Evolutionary conservation across 1,140 invertebrate genomes (phyloP).

Genomic region (Neodiprion pinetum): DNA sequence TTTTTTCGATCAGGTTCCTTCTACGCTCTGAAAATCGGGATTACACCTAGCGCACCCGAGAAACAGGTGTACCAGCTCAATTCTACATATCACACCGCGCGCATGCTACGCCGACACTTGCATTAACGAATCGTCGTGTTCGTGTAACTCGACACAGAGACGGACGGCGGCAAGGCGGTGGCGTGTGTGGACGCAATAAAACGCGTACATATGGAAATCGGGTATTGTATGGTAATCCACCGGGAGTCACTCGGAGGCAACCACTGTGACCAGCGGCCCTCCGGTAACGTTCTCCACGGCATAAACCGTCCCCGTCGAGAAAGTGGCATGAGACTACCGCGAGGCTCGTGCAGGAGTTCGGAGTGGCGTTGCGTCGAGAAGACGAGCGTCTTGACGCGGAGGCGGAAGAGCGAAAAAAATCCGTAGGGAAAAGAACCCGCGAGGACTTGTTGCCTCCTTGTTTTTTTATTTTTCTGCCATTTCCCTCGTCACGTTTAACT

Average conservation of each 20-base stretch:
- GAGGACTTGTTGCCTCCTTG: background rate
- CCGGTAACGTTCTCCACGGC: conserved; percentile 34
- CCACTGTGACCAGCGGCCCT: conserved; percentile 53
- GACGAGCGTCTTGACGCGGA: background rate
- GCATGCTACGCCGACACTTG: no score
- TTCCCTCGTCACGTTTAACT: background rate
- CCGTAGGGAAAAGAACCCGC: no score
- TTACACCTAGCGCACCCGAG: no score
- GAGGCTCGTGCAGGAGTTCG: conserved; percentile 38
- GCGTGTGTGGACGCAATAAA: conserved; percentile 13
- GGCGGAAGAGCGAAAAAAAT: no score
- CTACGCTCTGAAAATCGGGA: no score
- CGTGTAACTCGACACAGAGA: background rate
- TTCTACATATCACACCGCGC: no score
- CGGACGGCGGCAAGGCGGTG: background rate
- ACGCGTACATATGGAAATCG: conserved; percentile 11
- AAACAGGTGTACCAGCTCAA: no score
- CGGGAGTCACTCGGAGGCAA: conserved; percentile 39
- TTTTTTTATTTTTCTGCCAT: background rate
- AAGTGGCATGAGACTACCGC: conserved; percentile 48
- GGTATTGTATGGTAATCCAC: conserved; percentile 18
- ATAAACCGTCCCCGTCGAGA: conserved; percentile 56
- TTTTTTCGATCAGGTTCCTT: no score
- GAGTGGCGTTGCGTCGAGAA: background rate
- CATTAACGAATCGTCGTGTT: no score